Evolutionary conservation across 2,797 vertebrate genomes (phyloP).

Genomic region (Tokudaia muenninki): DNA sequence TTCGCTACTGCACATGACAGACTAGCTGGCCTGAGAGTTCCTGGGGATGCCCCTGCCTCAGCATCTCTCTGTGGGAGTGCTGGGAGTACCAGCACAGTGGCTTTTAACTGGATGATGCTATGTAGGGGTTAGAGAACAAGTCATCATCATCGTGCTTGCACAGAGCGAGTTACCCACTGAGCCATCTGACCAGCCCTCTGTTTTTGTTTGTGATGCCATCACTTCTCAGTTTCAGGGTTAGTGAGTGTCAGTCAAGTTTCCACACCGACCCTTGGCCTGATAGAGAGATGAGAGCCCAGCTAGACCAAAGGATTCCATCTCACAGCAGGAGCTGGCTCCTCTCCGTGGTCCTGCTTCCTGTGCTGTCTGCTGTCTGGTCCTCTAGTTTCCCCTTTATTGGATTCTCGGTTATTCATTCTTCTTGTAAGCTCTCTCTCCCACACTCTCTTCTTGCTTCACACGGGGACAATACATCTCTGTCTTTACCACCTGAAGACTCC

Average conservation of each 20-base stretch:
- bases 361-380: not conserved
- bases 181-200: not conserved
- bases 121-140: accelerated
- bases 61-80: not conserved
- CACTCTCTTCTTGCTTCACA: not conserved
- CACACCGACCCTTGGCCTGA: not conserved
- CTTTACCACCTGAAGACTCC: not conserved
- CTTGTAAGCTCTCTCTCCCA: not conserved
- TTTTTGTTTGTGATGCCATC: not conserved
- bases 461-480: not conserved
- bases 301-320: not conserved
- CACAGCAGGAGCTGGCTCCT: not conserved
- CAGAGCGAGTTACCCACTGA: not conserved
- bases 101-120: no score
- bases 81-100: no score
- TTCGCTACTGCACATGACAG: not conserved
- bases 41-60: not conserved
- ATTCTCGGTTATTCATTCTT: not conserved
- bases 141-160: no score
- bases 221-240: not conserved
- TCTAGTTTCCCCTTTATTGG: not conserved
- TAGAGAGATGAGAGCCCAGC: not conserved
- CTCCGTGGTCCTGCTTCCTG: not conserved
- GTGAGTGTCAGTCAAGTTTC: not conserved
- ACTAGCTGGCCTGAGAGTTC: not conserved